phyloP scores from a whole-genome alignment of 2,113 vertebrate genomes.

The Aegotheles bennettii region DNA sequence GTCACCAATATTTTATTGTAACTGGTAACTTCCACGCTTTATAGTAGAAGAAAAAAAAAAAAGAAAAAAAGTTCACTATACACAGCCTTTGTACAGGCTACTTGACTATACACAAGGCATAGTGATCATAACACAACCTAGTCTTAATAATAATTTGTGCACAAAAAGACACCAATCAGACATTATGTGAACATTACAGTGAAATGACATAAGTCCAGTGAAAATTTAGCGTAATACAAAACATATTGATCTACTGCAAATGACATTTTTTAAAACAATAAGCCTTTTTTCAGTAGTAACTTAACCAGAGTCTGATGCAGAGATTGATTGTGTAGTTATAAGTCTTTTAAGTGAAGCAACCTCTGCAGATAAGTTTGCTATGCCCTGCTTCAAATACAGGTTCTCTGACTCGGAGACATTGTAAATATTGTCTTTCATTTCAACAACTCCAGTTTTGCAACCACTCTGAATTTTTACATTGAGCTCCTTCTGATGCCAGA shows the following conservation, averaged over 20 bases:
- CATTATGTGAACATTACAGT: constrained; percentile 82
- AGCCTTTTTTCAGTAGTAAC: constrained; percentile 73
- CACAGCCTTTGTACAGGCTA: constrained; percentile 77
- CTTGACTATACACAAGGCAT: constrained; percentile 79
- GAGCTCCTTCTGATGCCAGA: constrained; percentile 82
- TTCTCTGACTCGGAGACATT: constrained; percentile 77
- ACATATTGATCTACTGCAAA: constrained; percentile 74
- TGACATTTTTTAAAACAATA: constrained; percentile 65
- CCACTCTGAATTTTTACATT: constrained; percentile 70
- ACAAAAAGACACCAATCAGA: constrained; percentile 78
- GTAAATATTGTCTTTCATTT: constrained; percentile 76
- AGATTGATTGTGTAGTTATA: constrained; percentile 78
- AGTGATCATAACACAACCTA: constrained; percentile 75
- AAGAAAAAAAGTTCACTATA: constrained; percentile 77
- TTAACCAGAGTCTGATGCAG: constrained; percentile 82
- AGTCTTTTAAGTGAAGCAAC: constrained; percentile 85
- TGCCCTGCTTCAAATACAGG: constrained; percentile 81
- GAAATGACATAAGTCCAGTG: constrained; percentile 87
- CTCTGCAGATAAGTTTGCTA: constrained; percentile 80
- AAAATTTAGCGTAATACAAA: constrained; percentile 79
- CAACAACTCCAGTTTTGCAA: constrained; percentile 67
- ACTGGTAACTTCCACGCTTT: constrained; percentile 82
- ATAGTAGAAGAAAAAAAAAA: constrained; percentile 75
- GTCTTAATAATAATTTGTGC: constrained; percentile 77
- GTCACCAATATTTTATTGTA: constrained; percentile 89